Evolutionary conservation across 2,888 invertebrate genomes (phyloP).

Genomic region (Leptothorax acervorum): DNA sequence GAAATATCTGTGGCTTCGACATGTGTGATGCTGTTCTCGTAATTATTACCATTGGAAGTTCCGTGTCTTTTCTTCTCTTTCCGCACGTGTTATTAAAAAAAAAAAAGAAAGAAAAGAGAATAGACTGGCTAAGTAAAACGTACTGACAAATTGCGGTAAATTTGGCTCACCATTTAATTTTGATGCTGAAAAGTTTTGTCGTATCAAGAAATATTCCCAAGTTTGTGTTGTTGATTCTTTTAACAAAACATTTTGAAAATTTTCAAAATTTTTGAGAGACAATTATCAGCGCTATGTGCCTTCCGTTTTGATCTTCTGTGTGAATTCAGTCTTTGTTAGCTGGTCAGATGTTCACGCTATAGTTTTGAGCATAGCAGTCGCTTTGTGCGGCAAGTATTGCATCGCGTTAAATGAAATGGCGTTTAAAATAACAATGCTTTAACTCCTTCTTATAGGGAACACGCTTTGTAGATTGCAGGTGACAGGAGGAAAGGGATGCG

Average conservation of each 20-base stretch:
- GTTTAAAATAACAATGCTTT: not conserved
- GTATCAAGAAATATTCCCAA: not conserved
- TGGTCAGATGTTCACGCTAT: not conserved
- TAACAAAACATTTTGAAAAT: not conserved
- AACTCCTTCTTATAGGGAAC: not conserved
- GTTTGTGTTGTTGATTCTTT: not conserved
- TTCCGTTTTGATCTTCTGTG: not conserved
- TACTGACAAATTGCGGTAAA: not conserved
- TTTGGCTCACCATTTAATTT: not conserved
- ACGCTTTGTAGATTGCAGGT: not conserved
- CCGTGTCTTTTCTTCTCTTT: not conserved
- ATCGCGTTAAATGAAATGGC: not conserved
- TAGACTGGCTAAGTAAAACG: not conserved
- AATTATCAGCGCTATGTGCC: not conserved
- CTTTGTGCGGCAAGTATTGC: not conserved
- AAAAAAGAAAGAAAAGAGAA: not conserved
- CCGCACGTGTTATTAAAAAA: not conserved
- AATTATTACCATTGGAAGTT: constrained; percentile 42
- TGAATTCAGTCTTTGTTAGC: not conserved
- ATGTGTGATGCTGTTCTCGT: not conserved
- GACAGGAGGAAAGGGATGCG: constrained; percentile 5
- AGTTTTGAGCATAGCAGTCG: not conserved
- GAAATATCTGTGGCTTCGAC: constrained; percentile 40
- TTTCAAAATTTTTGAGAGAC: not conserved
- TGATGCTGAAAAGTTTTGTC: not conserved